Evolutionary conservation across 2,113 vertebrate species (phyloP), one percentile per base, ranked within the genome.

Genomic region (Turnix velox): DNA sequence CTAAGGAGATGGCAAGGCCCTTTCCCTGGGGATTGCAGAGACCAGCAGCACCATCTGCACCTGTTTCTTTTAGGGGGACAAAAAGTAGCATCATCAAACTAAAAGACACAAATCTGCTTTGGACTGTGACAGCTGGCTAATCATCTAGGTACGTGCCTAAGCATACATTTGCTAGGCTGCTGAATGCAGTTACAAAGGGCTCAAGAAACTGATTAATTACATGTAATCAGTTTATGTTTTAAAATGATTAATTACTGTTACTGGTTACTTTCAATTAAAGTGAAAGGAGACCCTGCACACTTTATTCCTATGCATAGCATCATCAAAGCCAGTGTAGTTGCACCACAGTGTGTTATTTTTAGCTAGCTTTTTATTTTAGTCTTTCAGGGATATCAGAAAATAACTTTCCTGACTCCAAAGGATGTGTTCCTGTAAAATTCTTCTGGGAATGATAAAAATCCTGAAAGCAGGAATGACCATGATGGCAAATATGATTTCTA

Each of bases 191-290:
- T 81, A 75, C 62, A 81, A 72, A 88, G 74, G 54, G 25, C 39
- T 73, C 79, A 35, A 82, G 77, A 84, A 82, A 51, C 31, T 84
- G 80, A 82, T 65, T 85, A 77, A 91, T 87, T 37, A 73, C 54
- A 35, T 42, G 27, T 22, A 62, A 91, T 84, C 69, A 62, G 42
- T 87, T 92, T 79, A 82, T 40, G 35, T 69, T 88, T 89, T 37
- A 72, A 91, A 94, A 79, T 79, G 3, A 90, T 78, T 81, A 78
- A 95, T 91, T 91, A 54, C 45, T 25, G n/a, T 87, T 84, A 58
- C 42, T 33, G 58, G 54, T 72, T 95, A 87, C 45, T 39, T 89
- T 68, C 65, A 61, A 89, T 78, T 82, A 49, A 66, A 35, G 46
- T 30, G 39, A 61, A 92, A 85, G 49, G 51, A 78, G 91, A 49